Percentiles rank a stretch among this genome's conserved stretches.
Conservation (phyloP, 2,888 invertebrate species). For the Idaea aversata region DNA sequence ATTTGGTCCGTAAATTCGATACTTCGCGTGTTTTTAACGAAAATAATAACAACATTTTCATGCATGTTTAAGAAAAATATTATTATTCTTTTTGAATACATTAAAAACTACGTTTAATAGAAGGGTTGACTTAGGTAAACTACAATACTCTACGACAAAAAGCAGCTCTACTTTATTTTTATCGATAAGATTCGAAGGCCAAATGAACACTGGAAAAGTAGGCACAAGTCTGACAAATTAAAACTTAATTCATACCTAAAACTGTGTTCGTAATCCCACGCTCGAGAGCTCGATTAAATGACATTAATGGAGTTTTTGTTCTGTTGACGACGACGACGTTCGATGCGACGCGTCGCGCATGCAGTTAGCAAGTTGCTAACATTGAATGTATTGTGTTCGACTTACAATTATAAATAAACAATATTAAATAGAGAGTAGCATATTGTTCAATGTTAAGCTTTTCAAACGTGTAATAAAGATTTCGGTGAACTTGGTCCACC, state of each 20-base stretch:
- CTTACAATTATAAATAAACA: background rate
- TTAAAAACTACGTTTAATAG: no score
- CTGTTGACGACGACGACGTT: conserved; percentile 17
- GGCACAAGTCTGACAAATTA: conserved; percentile 47
- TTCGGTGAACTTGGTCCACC: background rate
- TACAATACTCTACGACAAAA: conserved; percentile 40
- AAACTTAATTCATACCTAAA: conserved; percentile 69
- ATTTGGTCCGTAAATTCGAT: no score
- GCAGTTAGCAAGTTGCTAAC: background rate
- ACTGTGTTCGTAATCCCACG: conserved; percentile 66
- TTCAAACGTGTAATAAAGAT: background rate
- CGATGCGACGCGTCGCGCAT: conserved; percentile 11
- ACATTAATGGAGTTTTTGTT: conserved; percentile 63
- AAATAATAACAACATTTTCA: no score
- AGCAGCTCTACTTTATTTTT: conserved; percentile 40
- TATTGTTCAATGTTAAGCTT: background rate
- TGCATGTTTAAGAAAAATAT: no score
- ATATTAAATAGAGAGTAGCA: background rate
- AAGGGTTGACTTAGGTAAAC: no score
- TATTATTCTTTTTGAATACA: no score
- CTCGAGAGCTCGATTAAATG: conserved; percentile 66
- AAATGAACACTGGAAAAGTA: conserved; percentile 60
- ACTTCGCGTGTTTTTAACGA: no score
- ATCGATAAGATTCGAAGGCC: conserved; percentile 62
- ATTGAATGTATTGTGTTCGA: no score